Base-by-base conservation (phyloP, 2,888 invertebrate genomes). In the Unio pictorum region DNA sequence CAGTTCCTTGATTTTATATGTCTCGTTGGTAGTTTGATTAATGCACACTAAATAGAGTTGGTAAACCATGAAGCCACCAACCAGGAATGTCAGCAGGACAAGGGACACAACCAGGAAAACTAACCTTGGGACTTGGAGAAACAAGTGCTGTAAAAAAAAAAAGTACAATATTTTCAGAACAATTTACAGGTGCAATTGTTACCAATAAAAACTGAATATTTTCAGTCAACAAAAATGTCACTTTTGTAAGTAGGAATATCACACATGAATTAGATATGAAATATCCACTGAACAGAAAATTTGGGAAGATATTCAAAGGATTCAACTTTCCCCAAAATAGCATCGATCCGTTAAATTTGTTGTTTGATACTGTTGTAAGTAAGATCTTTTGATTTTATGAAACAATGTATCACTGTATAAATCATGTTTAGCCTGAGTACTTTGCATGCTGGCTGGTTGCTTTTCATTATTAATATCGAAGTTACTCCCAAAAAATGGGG, bases 21-120 rank as follows among this genome's bases (percentile, higher is more conserved):
- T 78, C 71, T 89, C 89, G 66, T 89, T 89, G 34, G 88, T 89
- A 7, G 89, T 89, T 72, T 88, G 86, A 74, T 89, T 89, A 62
- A 76, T 82, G 45, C 72, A 58, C n/a, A 85, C 69, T 20, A 89
- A 82, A 75, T 82, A 87, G 34, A 85, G 15, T 66, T 89, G 89
- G 68, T 89, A 89, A 34, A 69, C 59, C 1, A 83, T 76, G 70
- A 89, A 89, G 23, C 81, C 71, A 23, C 77, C 76, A 30, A 89
- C 76, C 11, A 86, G 68, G 26, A 86, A 66, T 4, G 81, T 78
- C 26, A 88, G 68, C 34, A 86, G 79, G 4, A 75, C 62, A n/a
- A 88, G 75, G 5, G 84, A 79, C 1, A 82, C 76, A 17, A 81
- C 78, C 55, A 89, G 81, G 70, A 88, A 86, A 63, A 89, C 82